Percentiles rank a stretch among this genome's conserved stretches.
phyloP scores from a whole-genome alignment of 2,113 vertebrate species.

The Bubo bubo region DNA sequence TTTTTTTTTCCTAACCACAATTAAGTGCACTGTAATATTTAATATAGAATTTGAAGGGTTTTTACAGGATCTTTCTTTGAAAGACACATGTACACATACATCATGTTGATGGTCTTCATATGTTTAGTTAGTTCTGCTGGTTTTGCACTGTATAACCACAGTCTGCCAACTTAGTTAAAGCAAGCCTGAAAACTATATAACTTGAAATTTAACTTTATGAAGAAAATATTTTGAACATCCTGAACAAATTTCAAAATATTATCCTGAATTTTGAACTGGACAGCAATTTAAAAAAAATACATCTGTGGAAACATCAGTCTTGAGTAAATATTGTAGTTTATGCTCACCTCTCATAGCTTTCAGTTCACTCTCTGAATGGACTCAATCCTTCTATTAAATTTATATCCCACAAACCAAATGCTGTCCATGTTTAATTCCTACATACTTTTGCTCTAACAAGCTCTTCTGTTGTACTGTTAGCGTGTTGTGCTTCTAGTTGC shows the following conservation, averaged over 20 bases:
- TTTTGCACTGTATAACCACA: background rate
- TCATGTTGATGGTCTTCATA: background rate
- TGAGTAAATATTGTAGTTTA: background rate
- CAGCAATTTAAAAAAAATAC: background rate
- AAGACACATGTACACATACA: background rate
- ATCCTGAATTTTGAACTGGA: background rate
- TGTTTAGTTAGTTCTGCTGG: background rate
- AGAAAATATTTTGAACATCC: background rate
- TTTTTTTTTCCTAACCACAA: background rate
- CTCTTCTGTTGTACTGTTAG: background rate
- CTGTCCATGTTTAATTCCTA: background rate
- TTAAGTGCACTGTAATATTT: background rate
- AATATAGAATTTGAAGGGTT: background rate
- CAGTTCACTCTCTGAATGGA: background rate
- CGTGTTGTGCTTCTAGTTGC: background rate
- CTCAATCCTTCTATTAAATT: background rate
- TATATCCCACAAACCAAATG: background rate
- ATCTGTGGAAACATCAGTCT: background rate
- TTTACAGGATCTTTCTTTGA: background rate
- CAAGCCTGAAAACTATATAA: background rate
- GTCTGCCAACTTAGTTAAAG: background rate
- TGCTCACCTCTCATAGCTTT: background rate
- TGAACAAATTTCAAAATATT: background rate
- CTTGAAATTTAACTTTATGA: background rate
- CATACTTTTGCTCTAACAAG: background rate